Base-by-base conservation (phyloP, 1,140 invertebrate species). In the Phenacoccus solenopsis region DNA sequence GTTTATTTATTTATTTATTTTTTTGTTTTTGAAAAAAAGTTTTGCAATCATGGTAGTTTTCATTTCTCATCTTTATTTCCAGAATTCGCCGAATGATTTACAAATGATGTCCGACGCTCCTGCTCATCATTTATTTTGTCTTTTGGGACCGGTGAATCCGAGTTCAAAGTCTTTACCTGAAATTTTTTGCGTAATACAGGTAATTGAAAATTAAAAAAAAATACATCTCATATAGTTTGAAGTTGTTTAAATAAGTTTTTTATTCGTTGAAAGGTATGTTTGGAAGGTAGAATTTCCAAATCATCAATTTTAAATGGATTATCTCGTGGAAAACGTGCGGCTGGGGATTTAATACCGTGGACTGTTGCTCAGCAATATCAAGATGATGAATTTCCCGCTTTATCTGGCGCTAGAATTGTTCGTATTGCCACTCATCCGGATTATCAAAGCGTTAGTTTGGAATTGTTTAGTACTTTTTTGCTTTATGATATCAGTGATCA, bases 101-200 rank as follows among this genome's bases (percentile, higher is more conserved):
- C 96, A 99, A 84, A 90, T 99, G 86, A 86, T 99, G 81, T 96
- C 96, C 12, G 98, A 99, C 84, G 96, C 97, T 10, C 97, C 97
- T 0, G 95, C 94, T 3, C 97, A 99, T 82, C 92, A 98, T 80
- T 78, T 99, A 21, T 99, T 98, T 82, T 96, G 94, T 76, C 80
- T 99, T 16, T 81, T 99, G 67, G 93, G 93, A 0, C 95, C 96
- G 0, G 84, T 91, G 1, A 83, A 88, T 74, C 82, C 85, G 4
- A 83, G 87, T 28, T 82, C 83, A 71, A 88, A 88, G 72, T 76
- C 82, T 49, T 80, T 98, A 69, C 96, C 96, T 0, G 93, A 98
- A 79, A 89, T 98, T 67, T 81, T 98, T 5, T 93, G 90, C 75
- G 91, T 96, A 2, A 81, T 98, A 70, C 94, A 98, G 81, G 87